Evolutionary conservation across 2,113 vertebrate genomes (phyloP).

Genomic region (Tragelaphus imberbis): DNA sequence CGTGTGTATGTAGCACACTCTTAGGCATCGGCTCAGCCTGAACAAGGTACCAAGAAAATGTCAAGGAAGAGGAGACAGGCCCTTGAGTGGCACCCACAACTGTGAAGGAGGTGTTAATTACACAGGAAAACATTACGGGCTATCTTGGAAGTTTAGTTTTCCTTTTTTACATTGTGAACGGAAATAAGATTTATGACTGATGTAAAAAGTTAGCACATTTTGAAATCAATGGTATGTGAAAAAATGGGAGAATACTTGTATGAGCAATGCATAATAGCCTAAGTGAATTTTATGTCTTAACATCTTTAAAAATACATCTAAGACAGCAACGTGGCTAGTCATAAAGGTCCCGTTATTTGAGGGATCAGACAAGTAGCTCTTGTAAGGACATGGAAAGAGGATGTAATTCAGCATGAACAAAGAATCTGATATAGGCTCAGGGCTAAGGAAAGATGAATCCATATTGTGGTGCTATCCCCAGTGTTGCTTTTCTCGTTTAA

Average conservation of each 20-base stretch:
- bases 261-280: not conserved
- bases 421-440: not conserved
- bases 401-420: slow-evolving; percentile 26
- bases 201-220: slow-evolving; percentile 49
- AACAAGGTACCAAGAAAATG: slow-evolving; percentile 78
- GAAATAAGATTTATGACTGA: slow-evolving; percentile 70
- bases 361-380: slow-evolving; percentile 35
- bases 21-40: slow-evolving; percentile 68
- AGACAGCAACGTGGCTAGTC: not conserved
- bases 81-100: slow-evolving; percentile 78
- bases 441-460: not conserved
- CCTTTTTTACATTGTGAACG: slow-evolving; percentile 71
- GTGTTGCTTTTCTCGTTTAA: not conserved
- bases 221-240: slow-evolving; percentile 22
- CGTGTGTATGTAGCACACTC: slow-evolving; percentile 61
- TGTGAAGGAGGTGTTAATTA: slow-evolving; percentile 81
- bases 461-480: not conserved
- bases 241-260: not conserved
- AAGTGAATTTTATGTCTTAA: slow-evolving; percentile 30
- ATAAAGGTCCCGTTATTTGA: slow-evolving; percentile 37
- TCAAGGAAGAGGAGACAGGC: slow-evolving; percentile 64
- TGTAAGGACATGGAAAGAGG: not conserved
- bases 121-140: slow-evolving; percentile 78
- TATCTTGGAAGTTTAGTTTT: slow-evolving; percentile 66
- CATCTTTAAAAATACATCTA: slow-evolving; percentile 45